phyloP scores from a whole-genome alignment of 2,797 vertebrate genomes.

The Catamblyrhynchus diadema region DNA sequence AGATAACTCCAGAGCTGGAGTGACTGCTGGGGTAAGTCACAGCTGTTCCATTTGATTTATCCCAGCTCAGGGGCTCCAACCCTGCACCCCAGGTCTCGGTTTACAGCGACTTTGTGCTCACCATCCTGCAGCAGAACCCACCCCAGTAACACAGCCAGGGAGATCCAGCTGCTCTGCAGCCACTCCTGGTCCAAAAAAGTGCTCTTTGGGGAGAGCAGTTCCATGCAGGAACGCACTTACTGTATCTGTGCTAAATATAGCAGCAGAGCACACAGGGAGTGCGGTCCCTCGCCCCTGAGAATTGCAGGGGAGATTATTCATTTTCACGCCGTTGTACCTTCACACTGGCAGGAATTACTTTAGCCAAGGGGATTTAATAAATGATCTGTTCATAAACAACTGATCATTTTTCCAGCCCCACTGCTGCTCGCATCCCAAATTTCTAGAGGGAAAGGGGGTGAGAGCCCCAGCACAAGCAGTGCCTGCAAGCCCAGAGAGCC shows the following conservation, averaged over 20 bases:
- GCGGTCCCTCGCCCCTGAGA: not conserved
- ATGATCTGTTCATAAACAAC: conserved; percentile 38
- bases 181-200: not conserved
- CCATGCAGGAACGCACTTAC: conserved; percentile 48
- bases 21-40: conserved; percentile 2
- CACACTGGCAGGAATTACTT: conserved; percentile 50
- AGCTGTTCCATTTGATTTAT: conserved; percentile 56
- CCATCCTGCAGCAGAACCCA: not conserved
- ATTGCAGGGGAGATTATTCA: conserved; percentile 49
- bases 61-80: not conserved
- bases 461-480: not conserved
- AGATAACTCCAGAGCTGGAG: conserved; percentile 23
- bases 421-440: not conserved
- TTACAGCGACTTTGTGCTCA: not conserved
- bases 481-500: not conserved
- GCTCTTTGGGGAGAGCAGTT: conserved; percentile 16
- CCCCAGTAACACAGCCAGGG: not conserved
- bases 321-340: conserved; percentile 52
- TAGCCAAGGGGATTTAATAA: conserved; percentile 63
- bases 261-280: not conserved
- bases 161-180: not conserved
- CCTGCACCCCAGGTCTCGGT: not conserved
- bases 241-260: conserved; percentile 65
- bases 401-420: not conserved
- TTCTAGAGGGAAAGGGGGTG: not conserved